Evolutionary conservation across 1,140 invertebrate genomes (phyloP), one percentile per base, ranked within the genome.

Genomic region (Leptinotarsa undecemlineata): DNA sequence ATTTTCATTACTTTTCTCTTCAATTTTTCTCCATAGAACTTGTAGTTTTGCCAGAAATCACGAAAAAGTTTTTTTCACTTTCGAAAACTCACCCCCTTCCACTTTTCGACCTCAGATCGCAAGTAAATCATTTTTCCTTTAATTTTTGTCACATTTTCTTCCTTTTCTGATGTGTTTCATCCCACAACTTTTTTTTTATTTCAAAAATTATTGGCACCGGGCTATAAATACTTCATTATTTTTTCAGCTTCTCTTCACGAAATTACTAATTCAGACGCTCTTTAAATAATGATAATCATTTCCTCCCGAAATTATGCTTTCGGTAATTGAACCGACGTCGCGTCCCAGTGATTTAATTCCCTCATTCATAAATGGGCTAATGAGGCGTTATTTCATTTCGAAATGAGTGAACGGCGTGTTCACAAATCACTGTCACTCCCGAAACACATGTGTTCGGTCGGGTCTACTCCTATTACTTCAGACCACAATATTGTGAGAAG

Each of bases 321-420:
- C n/a, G 23, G 20, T 67, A 67, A 67, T 42, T 67, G 64, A 67
- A 42, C 42, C 42, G 64, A 26, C 64, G 6, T 26, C 17, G 17
- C 13, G 64, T 67, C 64, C 3, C 17, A 67, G n/a, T 67, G 8
- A 21, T 15, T 67, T 33, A 67, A 67, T 23, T 67, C 42, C 26
- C 64, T 15, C 64, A 67, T 67, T 67, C 23, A 67, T 67, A 67
- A 23, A 6, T 23, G 19, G 17, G 42, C 64, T 67, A 67, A 67
- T 67, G 64, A 67, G 64, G 64, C 64, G 23, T 67, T 67, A 23
- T 42, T 67, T 67, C 64, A 67, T 67, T 67, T 67, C 4, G 42
- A 67, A 67, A 67, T 67, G n/a, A 67, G 64, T 23, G n/a, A 23
- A 42, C 11, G 23, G 26, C 64, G 26, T 42, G 42, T 67, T 67